Evolutionary conservation across 2,113 vertebrate genomes (phyloP).

Genomic region (Lagopus muta): DNA sequence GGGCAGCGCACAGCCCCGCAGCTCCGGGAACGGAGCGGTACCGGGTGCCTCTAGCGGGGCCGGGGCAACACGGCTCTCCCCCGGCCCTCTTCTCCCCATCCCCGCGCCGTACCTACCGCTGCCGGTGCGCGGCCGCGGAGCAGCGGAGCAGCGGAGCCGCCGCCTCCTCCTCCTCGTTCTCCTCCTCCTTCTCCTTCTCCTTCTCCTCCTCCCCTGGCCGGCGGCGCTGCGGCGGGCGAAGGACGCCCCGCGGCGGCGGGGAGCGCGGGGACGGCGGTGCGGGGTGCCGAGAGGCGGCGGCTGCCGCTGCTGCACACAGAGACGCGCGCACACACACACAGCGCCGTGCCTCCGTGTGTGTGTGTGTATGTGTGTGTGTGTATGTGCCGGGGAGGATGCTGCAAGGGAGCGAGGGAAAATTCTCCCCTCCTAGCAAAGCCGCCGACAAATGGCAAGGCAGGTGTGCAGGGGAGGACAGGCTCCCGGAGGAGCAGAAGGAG

Average conservation of each 20-base stretch:
- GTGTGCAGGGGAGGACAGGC: slow-evolving; percentile 26
- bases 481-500: background rate
- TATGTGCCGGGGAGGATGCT: slow-evolving; percentile 45
- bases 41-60: background rate
- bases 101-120: background rate
- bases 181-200: background rate
- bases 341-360: slow-evolving; percentile 15
- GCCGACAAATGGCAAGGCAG: slow-evolving; percentile 53
- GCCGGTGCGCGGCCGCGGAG: background rate
- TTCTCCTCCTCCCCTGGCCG: background rate
- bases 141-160: background rate
- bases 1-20: background rate
- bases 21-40: background rate
- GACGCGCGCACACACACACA: slow-evolving; percentile 32
- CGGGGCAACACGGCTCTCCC: background rate
- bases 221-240: slow-evolving; percentile 62
- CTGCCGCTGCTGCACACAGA: slow-evolving; percentile 17
- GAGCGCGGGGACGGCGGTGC: slow-evolving; percentile 1
- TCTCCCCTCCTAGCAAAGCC: slow-evolving; percentile 49
- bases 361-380: background rate
- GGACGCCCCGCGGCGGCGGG: slow-evolving; percentile 76
- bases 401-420: slow-evolving; percentile 76
- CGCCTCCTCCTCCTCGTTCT: background rate
- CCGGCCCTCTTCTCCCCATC: background rate
- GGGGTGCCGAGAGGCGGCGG: slow-evolving; percentile 51